Base-by-base conservation (phyloP, 92 coral and sea anemone genomes). In the Epizoanthus rinbou region DNA sequence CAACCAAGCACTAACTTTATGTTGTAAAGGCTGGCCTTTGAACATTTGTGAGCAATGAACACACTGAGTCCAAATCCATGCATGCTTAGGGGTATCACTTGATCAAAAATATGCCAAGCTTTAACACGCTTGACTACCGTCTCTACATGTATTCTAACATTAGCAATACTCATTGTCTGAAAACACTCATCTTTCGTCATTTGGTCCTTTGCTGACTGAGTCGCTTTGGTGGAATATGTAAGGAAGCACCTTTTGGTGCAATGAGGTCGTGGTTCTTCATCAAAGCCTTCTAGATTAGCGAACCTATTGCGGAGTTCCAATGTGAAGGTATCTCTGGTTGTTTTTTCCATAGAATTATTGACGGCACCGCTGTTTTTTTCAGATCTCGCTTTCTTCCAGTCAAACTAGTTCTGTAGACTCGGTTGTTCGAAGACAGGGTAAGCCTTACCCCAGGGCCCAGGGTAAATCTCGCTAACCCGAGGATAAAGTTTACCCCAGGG, bases 101-200 rank as follows among this genome's bases (percentile, higher is more conserved):
- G 89, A 52, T 75, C 85, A 80, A 89, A 89, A 16, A 81, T 82
- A 73, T 85, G 87, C 89, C 85, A 89, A 16, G 80, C 87, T 79
- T 90, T 86, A 16, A 83, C 90, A 3, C 84, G 75, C 25, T 41
- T 82, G 39, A 83, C 82, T 59, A 90, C 81, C 25, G 88, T 69
- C 63, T 83, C 86, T 0, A 83, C 84, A 68, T 83, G 87, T 62
- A 87, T 87, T 58, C 87, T 21, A 23, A 83, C 72, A 41, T 41
- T 41, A 4, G 89, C 90, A 87, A 80, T 87, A 14, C 81, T 79
- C 79, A 83, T 81, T 17, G 87, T 90, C 47, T 90, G 69, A 78
- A 90, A 84, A 60, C 81, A 80, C 52, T 87, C 87, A 6, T 90
- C 82, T 74, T 79, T 80, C 19, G 85, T 71, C 19, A 87, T 84